Evolutionary conservation across 2,888 invertebrate species (phyloP), one percentile per base, ranked within the genome.

Genomic region (Branchinecta sandiegonensis): DNA sequence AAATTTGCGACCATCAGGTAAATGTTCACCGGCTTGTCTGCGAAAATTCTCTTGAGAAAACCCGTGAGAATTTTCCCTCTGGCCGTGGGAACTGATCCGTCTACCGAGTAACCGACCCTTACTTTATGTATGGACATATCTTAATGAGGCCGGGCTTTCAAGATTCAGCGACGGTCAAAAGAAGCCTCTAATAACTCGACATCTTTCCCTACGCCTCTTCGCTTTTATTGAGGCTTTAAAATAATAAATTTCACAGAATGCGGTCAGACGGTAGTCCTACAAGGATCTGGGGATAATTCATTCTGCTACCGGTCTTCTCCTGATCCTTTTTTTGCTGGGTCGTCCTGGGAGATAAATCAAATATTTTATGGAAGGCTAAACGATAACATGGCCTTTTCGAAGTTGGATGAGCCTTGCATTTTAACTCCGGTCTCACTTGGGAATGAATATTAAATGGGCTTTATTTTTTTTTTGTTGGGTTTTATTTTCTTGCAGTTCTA

Each of bases 141-240:
- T 56, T 56, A 56, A 56, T 56, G 56, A 56, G 56, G 17, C 56
- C 56, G 10, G n/a, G 14, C 14, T 56, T 56, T 17, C 14, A 17
- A 10, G 17, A 56, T n/a, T n/a, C n/a, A 10, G 2, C 56, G 56
- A 56, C n/a, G 17, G 56, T 14, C 10, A 56, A 56, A 56, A n/a
- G 14, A 56, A 14, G 17, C 17, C 56, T 56, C 56, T 17, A n/a
- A 56, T 14, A 8, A 56, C 56, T 8, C 56, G 56, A 17, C 56
- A 14, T 56, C 56, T 56, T 17, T 56, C 37, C 37, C 37, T 37
- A 37, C 37, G 37, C 37, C 37, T 37, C 37, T 37, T 37, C 37
- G 37, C 37, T 56, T 56, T 56, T 56, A 56, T 56, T 14, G 56
- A 56, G n/a, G 56, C 56, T 14, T n/a, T 56, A 56, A 56, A 56